Evolutionary conservation across 2,888 invertebrate species (phyloP).

Genomic region (Pycnomerus fuliginosus): DNA sequence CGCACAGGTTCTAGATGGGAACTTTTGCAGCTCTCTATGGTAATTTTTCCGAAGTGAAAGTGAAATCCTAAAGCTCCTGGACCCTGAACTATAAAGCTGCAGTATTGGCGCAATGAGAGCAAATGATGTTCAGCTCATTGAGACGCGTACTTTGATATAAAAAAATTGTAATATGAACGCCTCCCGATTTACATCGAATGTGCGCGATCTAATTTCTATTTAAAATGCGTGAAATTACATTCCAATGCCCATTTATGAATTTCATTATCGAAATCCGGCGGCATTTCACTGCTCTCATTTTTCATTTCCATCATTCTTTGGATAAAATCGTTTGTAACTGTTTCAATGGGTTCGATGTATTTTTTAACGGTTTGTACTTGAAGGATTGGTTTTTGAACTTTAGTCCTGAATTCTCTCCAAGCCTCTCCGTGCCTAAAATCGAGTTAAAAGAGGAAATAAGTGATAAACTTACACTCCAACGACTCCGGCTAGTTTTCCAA

Average conservation of each 20-base stretch:
- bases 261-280: slow-evolving; percentile 67
- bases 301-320: slow-evolving; percentile 60
- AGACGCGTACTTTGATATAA: too few relatives aligned
- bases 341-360: slow-evolving; percentile 68
- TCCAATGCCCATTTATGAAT: slow-evolving; percentile 79
- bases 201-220: slow-evolving; percentile 1
- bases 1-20: too few relatives aligned
- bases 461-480: slow-evolving; percentile 66
- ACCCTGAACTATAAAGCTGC: too few relatives aligned
- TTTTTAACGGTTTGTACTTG: slow-evolving; percentile 71
- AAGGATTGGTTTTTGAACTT: slow-evolving; percentile 76
- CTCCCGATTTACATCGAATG: not conserved
- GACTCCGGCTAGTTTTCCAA: slow-evolving; percentile 66
- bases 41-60: too few relatives aligned
- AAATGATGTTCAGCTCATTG: too few relatives aligned
- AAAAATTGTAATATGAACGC: too few relatives aligned
- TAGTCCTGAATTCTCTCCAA: slow-evolving; percentile 76
- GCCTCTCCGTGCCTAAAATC: slow-evolving; percentile 73
- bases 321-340: slow-evolving; percentile 70
- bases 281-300: slow-evolving; percentile 60
- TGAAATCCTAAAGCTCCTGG: too few relatives aligned
- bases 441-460: not conserved
- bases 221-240: slow-evolving; percentile 62
- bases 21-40: too few relatives aligned
- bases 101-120: too few relatives aligned